These are phyloP conservation scores for Pipistrellus pygmaeus DNA, from an alignment of 2,797 vertebrate species.

Conservation along the genomic window DNA sequence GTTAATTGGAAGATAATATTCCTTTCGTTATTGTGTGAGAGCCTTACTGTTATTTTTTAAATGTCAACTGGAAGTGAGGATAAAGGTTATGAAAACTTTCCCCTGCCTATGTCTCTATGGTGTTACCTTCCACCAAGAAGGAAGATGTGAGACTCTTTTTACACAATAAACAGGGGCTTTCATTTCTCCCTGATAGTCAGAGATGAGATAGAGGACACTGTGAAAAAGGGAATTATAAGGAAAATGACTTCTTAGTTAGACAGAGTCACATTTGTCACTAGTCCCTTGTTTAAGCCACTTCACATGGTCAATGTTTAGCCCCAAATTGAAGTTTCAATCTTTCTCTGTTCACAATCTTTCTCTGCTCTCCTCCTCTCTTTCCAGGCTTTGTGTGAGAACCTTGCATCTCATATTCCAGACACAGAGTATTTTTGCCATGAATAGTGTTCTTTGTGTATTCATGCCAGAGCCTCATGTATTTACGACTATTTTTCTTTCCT, in stretches of 20 bases:
- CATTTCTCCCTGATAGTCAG: background rate
- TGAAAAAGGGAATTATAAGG: background rate
- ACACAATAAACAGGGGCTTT: background rate
- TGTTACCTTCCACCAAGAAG: background rate
- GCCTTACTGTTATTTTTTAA: background rate
- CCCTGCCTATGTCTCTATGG: background rate
- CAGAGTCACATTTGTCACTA: background rate
- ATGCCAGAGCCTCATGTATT: conserved; percentile 43
- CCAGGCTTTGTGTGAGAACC: background rate
- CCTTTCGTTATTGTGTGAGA: background rate
- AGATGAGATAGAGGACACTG: background rate
- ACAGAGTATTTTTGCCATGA: background rate
- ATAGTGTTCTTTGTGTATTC: conserved; percentile 61
- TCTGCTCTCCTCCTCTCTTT: background rate
- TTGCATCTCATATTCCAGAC: background rate
- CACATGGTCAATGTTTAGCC: background rate
- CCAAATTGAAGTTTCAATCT: background rate
- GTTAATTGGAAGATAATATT: background rate
- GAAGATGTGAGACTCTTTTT: background rate
- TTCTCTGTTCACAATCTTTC: background rate
- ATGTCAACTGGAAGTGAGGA: background rate
- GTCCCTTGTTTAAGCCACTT: background rate
- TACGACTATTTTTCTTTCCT: conserved; percentile 73
- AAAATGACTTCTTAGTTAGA: background rate
- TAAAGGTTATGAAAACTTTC: background rate